Conservation (phyloP, 2,797 vertebrate genomes). For the Pelobates cultripes region DNA sequence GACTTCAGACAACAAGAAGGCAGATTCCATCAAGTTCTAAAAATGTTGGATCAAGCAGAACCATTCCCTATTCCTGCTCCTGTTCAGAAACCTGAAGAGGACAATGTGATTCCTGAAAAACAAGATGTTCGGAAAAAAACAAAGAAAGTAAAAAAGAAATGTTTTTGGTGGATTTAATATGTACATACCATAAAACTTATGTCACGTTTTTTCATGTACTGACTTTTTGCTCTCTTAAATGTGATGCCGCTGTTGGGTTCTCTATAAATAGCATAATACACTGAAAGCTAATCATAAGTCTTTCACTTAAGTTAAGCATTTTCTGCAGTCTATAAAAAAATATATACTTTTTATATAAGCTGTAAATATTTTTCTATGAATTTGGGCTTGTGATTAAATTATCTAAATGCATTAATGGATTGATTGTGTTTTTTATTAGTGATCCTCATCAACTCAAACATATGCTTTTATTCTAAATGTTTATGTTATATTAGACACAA, state of each 20-base stretch:
- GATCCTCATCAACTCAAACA: not conserved
- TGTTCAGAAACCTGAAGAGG: constrained; percentile 64
- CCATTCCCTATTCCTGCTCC: constrained; percentile 59
- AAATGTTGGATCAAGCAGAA: constrained; percentile 61
- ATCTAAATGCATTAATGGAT: constrained; percentile 13
- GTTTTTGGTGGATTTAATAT: constrained; percentile 96
- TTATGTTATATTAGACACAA: too few relatives aligned
- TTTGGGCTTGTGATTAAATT: constrained; percentile 19
- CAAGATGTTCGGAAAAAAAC: constrained; percentile 77
- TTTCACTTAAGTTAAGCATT: not conserved
- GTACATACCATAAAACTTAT: constrained; percentile 4
- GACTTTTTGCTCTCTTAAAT: not conserved
- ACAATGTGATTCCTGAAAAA: constrained; percentile 66
- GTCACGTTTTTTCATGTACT: not conserved
- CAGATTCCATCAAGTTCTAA: constrained; percentile 65
- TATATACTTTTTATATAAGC: constrained; percentile 24
- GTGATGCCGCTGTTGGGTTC: not conserved
- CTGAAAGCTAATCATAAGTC: not conserved
- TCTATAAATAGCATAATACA: not conserved
- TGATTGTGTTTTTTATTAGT: constrained; percentile 12
- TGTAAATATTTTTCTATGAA: constrained; percentile 33
- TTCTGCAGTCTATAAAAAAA: not conserved
- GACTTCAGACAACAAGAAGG: constrained; percentile 70
- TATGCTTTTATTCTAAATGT: too few relatives aligned
- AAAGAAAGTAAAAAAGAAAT: constrained; percentile 94